Evolutionary conservation across 2,797 vertebrate genomes (phyloP).

Genomic region (Argyrosomus regius): DNA sequence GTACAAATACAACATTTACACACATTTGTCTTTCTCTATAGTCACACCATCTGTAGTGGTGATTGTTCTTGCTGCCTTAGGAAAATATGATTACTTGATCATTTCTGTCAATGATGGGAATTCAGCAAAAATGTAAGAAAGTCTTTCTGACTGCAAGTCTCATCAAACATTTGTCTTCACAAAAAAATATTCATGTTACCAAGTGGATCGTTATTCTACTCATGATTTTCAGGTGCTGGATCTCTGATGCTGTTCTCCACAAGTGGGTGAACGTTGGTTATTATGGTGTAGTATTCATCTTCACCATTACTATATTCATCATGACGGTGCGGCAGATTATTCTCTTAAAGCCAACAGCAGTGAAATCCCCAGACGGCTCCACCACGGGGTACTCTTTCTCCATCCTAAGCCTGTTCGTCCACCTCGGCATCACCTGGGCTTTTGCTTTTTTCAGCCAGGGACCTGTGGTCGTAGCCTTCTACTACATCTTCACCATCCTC

Average conservation of each 20-base stretch:
- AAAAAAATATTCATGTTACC: neutral
- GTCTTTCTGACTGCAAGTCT: neutral
- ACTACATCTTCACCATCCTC: conserved; percentile 77
- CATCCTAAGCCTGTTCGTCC: conserved; percentile 61
- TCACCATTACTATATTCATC: conserved; percentile 60
- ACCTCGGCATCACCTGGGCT: conserved; percentile 77
- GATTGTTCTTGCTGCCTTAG: conserved; percentile 18
- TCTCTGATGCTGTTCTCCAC: conserved; percentile 48
- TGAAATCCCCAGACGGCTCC: rapidly evolving
- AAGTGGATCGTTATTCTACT: neutral
- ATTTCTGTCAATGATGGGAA: conserved; percentile 36
- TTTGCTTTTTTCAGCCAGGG: conserved; percentile 77
- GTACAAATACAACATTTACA: neutral
- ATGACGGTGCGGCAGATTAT: conserved; percentile 5
- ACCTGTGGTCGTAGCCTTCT: conserved; percentile 56
- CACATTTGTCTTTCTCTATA: conserved; percentile 31
- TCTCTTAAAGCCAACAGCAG: rapidly evolving
- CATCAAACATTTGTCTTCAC: neutral
- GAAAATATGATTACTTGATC: conserved; percentile 45
- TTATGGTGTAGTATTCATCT: conserved; percentile 71
- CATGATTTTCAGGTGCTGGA: conserved; percentile 75
- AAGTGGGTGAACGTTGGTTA: conserved; percentile 71
- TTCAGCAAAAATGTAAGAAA: conserved; percentile 67
- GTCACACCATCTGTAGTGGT: conserved; percentile 59
- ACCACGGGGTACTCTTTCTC: conserved; percentile 38